Percentiles rank a stretch among this genome's conserved stretches.
Conservation (phyloP, 2,888 invertebrate species). For the Pollenia griseotomentosa region DNA sequence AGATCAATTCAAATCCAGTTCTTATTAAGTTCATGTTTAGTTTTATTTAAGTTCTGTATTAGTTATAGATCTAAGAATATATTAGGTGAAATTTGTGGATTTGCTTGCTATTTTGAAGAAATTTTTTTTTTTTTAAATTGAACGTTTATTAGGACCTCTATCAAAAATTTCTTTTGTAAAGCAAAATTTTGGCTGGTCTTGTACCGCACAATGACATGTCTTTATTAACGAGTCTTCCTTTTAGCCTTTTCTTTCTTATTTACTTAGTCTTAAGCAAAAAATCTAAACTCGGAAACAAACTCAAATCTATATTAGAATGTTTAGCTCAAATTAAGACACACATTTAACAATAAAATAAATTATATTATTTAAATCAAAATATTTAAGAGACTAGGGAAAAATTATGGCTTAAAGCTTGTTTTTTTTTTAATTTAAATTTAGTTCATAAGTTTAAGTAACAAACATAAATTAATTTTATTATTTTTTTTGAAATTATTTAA, state of each 20-base stretch:
- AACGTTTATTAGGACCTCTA: too few species aligned
- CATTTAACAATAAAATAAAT: background rate
- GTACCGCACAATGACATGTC: background rate
- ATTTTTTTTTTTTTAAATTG: too few species aligned
- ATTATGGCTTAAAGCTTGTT: constrained; percentile 55
- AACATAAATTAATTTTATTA: constrained; percentile 19
- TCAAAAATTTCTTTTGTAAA: background rate
- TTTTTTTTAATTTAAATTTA: constrained; percentile 50
- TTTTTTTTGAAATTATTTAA: constrained; percentile 50
- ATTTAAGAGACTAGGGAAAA: background rate
- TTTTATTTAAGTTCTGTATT: too few species aligned
- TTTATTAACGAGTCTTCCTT: background rate
- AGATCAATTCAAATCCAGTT: too few species aligned
- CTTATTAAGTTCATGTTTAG: too few species aligned
- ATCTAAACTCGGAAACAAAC: background rate
- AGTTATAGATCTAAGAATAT: too few species aligned
- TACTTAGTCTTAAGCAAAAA: constrained; percentile 54
- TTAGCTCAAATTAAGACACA: constrained; percentile 49
- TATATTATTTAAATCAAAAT: background rate
- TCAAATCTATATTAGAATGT: constrained; percentile 17
- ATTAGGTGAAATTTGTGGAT: too few species aligned
- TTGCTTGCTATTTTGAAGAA: too few species aligned
- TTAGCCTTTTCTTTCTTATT: background rate
- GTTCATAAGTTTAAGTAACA: constrained; percentile 43
- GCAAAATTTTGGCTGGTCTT: constrained; percentile 11